A percentile compares a stretch with the other conserved stretches of the same genome.
phyloP scores from a whole-genome alignment of 2,888 invertebrate genomes.

The Antheraea assamensis region DNA sequence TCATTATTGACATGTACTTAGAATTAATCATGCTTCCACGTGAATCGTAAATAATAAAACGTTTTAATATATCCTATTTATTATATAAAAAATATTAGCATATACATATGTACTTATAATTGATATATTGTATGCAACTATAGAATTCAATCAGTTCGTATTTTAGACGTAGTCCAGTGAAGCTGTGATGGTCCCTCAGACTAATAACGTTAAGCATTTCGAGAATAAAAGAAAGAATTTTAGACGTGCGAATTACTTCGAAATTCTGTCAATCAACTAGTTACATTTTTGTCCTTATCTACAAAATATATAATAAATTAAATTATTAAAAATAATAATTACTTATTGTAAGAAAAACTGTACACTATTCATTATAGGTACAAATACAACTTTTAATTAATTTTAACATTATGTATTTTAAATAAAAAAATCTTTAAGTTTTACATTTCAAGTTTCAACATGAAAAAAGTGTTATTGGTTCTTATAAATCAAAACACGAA shows the following conservation, averaged over 20 bases:
- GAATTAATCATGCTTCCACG: not conserved
- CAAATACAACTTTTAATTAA: not conserved
- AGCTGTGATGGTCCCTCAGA: no score
- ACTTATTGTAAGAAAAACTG: no score
- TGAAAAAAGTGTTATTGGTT: not conserved
- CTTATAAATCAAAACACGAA: slow-evolving; percentile 14
- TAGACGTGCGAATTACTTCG: not conserved
- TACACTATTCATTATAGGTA: no score
- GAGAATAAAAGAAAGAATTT: no score
- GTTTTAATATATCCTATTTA: slow-evolving; percentile 26
- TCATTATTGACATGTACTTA: no score
- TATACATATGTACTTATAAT: not conserved
- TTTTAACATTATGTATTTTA: not conserved
- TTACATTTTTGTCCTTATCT: not conserved
- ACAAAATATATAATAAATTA: no score
- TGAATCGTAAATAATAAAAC: slow-evolving; percentile 33
- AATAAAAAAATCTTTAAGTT: not conserved
- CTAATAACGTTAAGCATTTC: no score
- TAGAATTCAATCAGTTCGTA: not conserved
- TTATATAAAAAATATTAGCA: not conserved
- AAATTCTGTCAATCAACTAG: not conserved
- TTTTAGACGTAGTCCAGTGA: no score
- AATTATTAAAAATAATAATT: no score
- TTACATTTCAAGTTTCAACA: not conserved
- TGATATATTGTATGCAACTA: not conserved